A percentile compares a stretch with the other conserved stretches of the same genome.
Evolutionary conservation across 2,113 vertebrate genomes (phyloP).

Genomic region (Hiodon tergisus): DNA sequence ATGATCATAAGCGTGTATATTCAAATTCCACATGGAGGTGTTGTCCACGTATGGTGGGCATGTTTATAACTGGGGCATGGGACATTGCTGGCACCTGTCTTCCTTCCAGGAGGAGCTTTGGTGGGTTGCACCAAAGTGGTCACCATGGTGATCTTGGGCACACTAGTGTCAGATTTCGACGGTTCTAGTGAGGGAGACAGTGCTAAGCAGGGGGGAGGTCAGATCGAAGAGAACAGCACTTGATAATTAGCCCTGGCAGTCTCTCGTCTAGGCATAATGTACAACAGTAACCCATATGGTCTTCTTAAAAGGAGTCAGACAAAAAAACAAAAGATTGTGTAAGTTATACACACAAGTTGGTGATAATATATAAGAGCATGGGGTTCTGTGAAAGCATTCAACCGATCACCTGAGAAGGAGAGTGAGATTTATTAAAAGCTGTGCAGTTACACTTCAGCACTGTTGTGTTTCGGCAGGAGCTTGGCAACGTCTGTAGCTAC

Average conservation of each 20-base stretch:
- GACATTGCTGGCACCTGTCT: slow-evolving; percentile 38
- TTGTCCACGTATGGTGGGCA: slow-evolving; percentile 35
- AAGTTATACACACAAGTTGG: not conserved
- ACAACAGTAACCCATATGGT: not conserved
- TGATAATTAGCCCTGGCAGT: slow-evolving; percentile 21
- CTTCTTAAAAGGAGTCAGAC: not conserved
- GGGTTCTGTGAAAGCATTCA: not conserved
- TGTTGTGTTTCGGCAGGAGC: slow-evolving; percentile 3
- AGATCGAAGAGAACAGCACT: slow-evolving; percentile 15
- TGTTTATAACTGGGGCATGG: slow-evolving; percentile 44
- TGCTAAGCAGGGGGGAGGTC: slow-evolving; percentile 10
- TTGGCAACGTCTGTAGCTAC: not conserved
- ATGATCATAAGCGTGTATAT: slow-evolving; percentile 52
- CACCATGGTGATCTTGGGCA: slow-evolving; percentile 41
- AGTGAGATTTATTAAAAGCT: not conserved
- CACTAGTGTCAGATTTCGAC: slow-evolving; percentile 26
- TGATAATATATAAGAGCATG: not conserved
- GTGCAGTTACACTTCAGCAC: not conserved
- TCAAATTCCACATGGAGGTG: slow-evolving; percentile 50
- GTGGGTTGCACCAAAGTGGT: slow-evolving; percentile 29
- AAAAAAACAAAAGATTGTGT: not conserved
- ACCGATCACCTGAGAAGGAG: not conserved
- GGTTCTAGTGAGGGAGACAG: slow-evolving; percentile 28
- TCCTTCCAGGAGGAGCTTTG: slow-evolving; percentile 44
- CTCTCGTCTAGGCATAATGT: slow-evolving; percentile 3